A percentile compares a stretch with the other conserved stretches of the same genome.
Conservation (phyloP, 2,113 vertebrate genomes). For the Lucifuga dentata region DNA sequence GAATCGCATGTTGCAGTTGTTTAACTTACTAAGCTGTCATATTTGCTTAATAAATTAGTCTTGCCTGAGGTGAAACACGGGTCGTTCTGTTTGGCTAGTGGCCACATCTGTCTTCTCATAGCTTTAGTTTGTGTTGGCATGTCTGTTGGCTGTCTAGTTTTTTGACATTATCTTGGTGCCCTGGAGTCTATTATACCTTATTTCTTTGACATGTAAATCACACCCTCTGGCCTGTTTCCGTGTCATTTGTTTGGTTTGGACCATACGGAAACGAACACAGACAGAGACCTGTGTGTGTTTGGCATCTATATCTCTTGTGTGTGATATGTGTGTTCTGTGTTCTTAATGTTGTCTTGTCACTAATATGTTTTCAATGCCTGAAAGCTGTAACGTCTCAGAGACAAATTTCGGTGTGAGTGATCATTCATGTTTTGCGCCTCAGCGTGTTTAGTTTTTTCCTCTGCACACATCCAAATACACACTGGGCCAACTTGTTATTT, state of each 20-base stretch:
- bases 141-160: neutral
- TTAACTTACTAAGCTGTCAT: no score
- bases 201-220: neutral
- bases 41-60: neutral
- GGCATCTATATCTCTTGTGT: no score
- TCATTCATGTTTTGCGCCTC: constrained; percentile 7
- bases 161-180: neutral
- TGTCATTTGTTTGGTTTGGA: constrained; percentile 8
- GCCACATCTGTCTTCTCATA: neutral
- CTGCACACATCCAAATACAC: neutral
- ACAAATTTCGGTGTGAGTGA: no score
- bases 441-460: constrained; percentile 12
- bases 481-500: neutral
- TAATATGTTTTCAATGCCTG: no score
- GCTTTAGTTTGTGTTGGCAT: constrained; percentile 5
- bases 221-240: neutral
- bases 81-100: neutral
- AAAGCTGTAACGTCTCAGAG: no score
- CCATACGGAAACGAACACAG: constrained; percentile 6
- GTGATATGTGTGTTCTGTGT: no score
- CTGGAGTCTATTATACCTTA: neutral
- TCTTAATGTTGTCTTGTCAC: no score
- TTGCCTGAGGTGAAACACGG: neutral
- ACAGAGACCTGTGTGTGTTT: neutral
- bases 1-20: no score